Conservation (phyloP, 2,888 invertebrate genomes). For the Blastobasis adustella region DNA sequence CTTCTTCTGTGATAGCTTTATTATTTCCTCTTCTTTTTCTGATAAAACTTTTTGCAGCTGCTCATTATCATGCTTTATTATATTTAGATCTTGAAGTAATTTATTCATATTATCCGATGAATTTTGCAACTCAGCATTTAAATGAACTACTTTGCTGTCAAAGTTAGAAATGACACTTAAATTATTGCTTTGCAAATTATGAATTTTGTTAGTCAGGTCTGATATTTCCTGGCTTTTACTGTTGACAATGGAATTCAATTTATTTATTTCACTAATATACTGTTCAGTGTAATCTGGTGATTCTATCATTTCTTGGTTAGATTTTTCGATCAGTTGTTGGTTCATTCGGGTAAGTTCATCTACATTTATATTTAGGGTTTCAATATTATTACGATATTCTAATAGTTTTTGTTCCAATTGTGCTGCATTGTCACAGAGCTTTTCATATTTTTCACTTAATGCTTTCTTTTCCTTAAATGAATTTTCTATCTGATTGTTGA, state of each 20-base stretch:
- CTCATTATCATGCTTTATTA: conserved; percentile 35
- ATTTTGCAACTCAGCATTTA: conserved; percentile 40
- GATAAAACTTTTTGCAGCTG: conserved; percentile 31
- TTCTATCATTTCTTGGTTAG: conserved; percentile 22
- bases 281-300: conserved; percentile 63
- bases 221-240: conserved; percentile 66
- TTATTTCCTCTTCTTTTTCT: conserved; percentile 51
- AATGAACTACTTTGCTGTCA: conserved; percentile 42
- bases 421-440: conserved; percentile 62
- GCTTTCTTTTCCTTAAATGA: conserved; percentile 65
- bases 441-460: conserved; percentile 61
- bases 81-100: conserved; percentile 27
- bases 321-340: conserved; percentile 39
- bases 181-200: conserved; percentile 35
- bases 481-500: conserved; percentile 61
- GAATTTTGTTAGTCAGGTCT: conserved; percentile 39
- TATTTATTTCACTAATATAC: conserved; percentile 73
- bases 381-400: conserved; percentile 47
- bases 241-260: conserved; percentile 63
- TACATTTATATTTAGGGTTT: conserved; percentile 41
- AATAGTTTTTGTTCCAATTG: conserved; percentile 46
- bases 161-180: conserved; percentile 29
- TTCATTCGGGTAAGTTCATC: conserved; percentile 49
- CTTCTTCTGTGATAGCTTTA: conserved; percentile 49
- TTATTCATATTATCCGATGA: conserved; percentile 26